Evolutionary conservation across 2,113 vertebrate species (phyloP).

Genomic region (Lagopus muta): DNA sequence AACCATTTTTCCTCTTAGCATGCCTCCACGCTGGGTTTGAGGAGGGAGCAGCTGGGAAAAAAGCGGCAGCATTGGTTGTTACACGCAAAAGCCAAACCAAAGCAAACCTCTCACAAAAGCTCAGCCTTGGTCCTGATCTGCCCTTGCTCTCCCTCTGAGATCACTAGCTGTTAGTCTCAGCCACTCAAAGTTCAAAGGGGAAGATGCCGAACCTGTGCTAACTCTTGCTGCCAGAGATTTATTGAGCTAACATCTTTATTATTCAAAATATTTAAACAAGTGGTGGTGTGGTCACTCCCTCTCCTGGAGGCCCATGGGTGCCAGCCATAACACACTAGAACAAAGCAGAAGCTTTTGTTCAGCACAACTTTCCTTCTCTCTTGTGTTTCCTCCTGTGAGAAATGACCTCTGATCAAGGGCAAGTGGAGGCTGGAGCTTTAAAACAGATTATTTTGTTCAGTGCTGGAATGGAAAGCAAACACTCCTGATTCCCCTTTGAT

Average conservation of each 20-base stretch:
- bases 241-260: constrained; percentile 42
- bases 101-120: not conserved
- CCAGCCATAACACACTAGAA: not conserved
- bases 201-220: not conserved
- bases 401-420: not conserved
- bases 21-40: not conserved
- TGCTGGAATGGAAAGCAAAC: constrained; percentile 35
- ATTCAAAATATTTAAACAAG: constrained; percentile 68
- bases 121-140: not conserved
- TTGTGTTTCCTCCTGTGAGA: not conserved
- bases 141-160: not conserved
- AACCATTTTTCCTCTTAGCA: not conserved
- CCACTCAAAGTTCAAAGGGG: not conserved
- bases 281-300: not conserved
- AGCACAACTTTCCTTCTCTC: not conserved
- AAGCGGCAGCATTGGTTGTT: not conserved
- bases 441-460: constrained; percentile 28
- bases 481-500: constrained; percentile 9
- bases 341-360: not conserved
- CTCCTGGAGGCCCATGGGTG: not conserved
- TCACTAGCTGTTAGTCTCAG: rapidly evolving
- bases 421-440: not conserved
- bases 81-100: not conserved
- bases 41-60: not conserved
- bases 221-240: constrained; percentile 1